Percentiles rank a stretch among this genome's conserved stretches.
These are phyloP conservation scores for Xestobium rufovillosum DNA, from an alignment of 2,888 invertebrate species.

Conservation along the genomic window DNA sequence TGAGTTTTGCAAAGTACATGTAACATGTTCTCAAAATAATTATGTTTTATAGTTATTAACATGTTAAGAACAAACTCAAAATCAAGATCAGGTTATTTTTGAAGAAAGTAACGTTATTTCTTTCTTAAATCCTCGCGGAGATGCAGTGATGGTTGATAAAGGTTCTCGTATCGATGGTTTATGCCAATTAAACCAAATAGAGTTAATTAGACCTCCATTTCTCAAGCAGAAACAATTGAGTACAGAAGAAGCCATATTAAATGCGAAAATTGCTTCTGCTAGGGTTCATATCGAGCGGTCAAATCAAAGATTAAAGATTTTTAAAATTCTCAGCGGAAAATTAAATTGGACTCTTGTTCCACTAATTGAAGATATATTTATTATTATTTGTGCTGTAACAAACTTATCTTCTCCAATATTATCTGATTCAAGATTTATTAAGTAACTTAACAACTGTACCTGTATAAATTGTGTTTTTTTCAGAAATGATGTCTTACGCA, in stretches of 20 bases:
- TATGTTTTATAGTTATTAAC: too few species aligned
- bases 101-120: conserved; percentile 20
- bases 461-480: too few species aligned
- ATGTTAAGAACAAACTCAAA: neutral
- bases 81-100: conserved; percentile 22
- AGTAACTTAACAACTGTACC: too few species aligned
- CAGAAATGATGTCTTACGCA: too few species aligned
- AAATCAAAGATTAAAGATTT: conserved; percentile 7
- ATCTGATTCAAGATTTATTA: conserved; percentile 13
- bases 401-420: conserved; percentile 14
- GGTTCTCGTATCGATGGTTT: conserved; percentile 27
- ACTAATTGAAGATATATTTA: conserved; percentile 13
- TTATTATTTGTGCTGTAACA: conserved; percentile 9
- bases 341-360: conserved; percentile 6
- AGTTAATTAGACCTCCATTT: conserved; percentile 20
- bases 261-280: conserved; percentile 13
- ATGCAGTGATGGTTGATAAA: conserved; percentile 28
- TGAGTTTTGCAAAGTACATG: too few species aligned
- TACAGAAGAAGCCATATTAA: conserved; percentile 9
- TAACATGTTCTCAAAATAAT: too few species aligned
- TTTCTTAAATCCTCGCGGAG: conserved; percentile 13
- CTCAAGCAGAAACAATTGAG: conserved; percentile 17
- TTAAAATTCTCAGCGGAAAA: conserved; percentile 6
- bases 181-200: conserved; percentile 16
- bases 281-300: conserved; percentile 18